A percentile compares a stretch with the other conserved stretches of the same genome.
Conservation (phyloP, 2,113 vertebrate genomes). For the Cromileptes altivelis region DNA sequence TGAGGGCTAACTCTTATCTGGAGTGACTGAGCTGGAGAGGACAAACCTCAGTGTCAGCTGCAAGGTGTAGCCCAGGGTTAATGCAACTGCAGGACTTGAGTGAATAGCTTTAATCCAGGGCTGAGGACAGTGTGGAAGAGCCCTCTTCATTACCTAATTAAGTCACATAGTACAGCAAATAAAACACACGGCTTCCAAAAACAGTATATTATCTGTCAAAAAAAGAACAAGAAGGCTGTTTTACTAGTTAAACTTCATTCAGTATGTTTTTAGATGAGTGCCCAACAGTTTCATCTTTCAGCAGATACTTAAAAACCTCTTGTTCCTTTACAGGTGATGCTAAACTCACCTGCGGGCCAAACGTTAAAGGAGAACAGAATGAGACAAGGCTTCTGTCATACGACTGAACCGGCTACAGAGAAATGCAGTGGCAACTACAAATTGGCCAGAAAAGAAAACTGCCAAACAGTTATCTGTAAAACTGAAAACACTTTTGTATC, state of each 20-base stretch:
- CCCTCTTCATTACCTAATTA: not conserved
- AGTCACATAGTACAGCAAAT: not conserved
- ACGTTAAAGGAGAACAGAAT: not conserved
- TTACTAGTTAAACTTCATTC: not conserved
- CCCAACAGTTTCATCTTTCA: not conserved
- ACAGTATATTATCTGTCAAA: not conserved
- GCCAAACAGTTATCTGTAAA: not conserved
- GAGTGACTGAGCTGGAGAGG: not conserved
- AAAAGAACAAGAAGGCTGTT: not conserved
- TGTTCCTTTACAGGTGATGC: not conserved
- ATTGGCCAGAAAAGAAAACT: not conserved
- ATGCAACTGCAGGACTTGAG: not conserved
- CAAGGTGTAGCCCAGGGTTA: not conserved
- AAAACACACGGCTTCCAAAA: not conserved
- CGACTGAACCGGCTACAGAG: not conserved
- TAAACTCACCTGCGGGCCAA: not conserved
- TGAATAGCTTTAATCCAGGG: not conserved
- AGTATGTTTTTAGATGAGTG: not conserved
- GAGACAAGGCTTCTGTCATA: not conserved
- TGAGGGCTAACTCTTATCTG: not conserved
- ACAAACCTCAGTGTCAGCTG: not conserved
- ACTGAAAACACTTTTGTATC: slow-evolving; percentile 12
- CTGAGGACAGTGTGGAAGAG: not conserved
- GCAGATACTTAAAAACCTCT: not conserved
- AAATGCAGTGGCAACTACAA: not conserved